phyloP scores from a whole-genome alignment of 2,797 vertebrate species.

The Falco rusticolus region DNA sequence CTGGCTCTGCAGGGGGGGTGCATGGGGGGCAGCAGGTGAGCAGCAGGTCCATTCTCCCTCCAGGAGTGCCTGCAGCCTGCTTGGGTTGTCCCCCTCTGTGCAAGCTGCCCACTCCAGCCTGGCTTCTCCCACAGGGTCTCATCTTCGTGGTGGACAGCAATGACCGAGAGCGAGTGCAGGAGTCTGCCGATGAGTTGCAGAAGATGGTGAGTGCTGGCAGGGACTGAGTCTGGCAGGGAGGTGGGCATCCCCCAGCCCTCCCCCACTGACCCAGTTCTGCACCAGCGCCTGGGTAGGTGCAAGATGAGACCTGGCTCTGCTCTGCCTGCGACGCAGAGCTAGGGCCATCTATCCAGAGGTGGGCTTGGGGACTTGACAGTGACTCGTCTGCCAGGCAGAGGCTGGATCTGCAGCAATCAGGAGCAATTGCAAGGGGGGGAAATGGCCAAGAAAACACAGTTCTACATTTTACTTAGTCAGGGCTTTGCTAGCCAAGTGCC shows the following conservation, averaged over 20 bases:
- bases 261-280: not conserved
- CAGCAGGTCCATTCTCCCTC: not conserved
- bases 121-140: slow-evolving; percentile 79
- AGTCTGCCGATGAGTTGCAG: slow-evolving; percentile 84
- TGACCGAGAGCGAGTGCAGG: slow-evolving; percentile 85
- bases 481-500: not conserved
- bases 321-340: fast-evolving
- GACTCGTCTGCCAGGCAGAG: not conserved
- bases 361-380: not conserved
- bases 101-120: not conserved
- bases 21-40: fast-evolving
- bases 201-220: slow-evolving; percentile 82
- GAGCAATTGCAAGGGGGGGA: not conserved
- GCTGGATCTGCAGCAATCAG: not conserved
- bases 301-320: not conserved
- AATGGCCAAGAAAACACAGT: fast-evolving
- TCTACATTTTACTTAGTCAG: not conserved
- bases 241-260: not conserved
- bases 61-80: not conserved
- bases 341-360: fast-evolving
- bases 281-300: not conserved
- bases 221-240: not conserved
- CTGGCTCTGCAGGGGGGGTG: not conserved
- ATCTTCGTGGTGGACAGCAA: slow-evolving; percentile 93
- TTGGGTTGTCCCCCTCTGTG: not conserved